These are phyloP conservation scores for Drosophila saltans DNA, from an alignment of 1,140 invertebrate species.

Conservation along the genomic window DNA sequence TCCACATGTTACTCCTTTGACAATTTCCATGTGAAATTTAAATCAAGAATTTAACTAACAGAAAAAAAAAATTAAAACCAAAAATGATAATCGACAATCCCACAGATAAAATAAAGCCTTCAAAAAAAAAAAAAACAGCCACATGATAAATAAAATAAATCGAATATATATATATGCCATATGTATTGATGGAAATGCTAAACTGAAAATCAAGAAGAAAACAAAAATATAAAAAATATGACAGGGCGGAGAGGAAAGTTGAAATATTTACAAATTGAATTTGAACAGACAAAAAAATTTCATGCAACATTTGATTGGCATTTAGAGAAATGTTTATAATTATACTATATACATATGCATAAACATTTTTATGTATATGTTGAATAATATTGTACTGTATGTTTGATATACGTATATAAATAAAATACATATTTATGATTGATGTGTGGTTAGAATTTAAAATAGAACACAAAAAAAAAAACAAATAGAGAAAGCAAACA, in stretches of 20 bases:
- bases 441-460: slow-evolving; percentile 19
- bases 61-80: slow-evolving; percentile 33
- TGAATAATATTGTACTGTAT: slow-evolving; percentile 59
- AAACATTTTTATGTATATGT: slow-evolving; percentile 45
- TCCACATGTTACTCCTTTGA: slow-evolving; percentile 11
- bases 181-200: slow-evolving; percentile 36
- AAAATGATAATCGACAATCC: slow-evolving; percentile 76
- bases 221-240: not conserved
- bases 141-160: slow-evolving; percentile 38
- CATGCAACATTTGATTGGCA: slow-evolving; percentile 53
- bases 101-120: slow-evolving; percentile 81
- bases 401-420: slow-evolving; percentile 77
- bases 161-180: slow-evolving; percentile 34
- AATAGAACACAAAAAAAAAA: not conserved
- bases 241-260: not conserved
- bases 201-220: slow-evolving; percentile 30
- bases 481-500: not conserved
- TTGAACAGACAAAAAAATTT: slow-evolving; percentile 52
- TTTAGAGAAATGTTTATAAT: slow-evolving; percentile 60
- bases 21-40: not conserved
- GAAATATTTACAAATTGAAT: slow-evolving; percentile 56
- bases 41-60: slow-evolving; percentile 52
- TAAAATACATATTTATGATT: slow-evolving; percentile 38
- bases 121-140: slow-evolving; percentile 38
- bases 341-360: slow-evolving; percentile 18